These are phyloP conservation scores for Tympanuchus pallidicinctus DNA, from an alignment of 2,113 vertebrate species.

Conservation along the genomic window DNA sequence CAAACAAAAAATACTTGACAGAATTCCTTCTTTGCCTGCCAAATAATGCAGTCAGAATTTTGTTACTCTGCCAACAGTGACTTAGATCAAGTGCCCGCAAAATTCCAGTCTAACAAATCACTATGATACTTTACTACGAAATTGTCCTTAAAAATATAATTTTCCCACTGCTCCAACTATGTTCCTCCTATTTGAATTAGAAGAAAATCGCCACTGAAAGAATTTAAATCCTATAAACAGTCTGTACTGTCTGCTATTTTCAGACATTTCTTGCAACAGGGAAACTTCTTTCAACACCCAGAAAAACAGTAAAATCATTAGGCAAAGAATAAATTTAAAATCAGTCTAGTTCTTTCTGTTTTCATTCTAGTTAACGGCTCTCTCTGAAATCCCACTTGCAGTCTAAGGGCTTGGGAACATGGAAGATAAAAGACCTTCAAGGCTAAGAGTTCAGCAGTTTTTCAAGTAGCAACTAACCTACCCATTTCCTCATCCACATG, in stretches of 20 bases:
- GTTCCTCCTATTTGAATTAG: neutral
- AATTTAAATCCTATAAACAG: neutral
- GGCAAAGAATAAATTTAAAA: neutral
- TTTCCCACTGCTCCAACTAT: neutral
- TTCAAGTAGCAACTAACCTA: neutral
- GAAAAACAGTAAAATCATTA: neutral
- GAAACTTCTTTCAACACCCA: neutral
- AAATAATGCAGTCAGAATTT: neutral
- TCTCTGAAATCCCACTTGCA: neutral
- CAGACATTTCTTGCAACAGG: neutral
- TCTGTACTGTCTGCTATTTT: neutral
- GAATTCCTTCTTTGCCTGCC: neutral
- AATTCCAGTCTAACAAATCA: neutral
- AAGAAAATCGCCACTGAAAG: neutral
- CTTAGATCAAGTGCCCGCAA: neutral
- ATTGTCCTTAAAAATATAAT: neutral
- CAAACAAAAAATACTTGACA: neutral
- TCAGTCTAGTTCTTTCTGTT: neutral
- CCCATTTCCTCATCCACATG: neutral
- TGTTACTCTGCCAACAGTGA: conserved; percentile 6
- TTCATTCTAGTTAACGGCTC: neutral
- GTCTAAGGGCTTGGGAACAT: neutral
- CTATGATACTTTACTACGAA: neutral
- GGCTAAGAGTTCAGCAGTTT: neutral
- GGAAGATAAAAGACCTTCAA: neutral